Conservation (phyloP, 2,797 vertebrate species). For the Channa striata region DNA sequence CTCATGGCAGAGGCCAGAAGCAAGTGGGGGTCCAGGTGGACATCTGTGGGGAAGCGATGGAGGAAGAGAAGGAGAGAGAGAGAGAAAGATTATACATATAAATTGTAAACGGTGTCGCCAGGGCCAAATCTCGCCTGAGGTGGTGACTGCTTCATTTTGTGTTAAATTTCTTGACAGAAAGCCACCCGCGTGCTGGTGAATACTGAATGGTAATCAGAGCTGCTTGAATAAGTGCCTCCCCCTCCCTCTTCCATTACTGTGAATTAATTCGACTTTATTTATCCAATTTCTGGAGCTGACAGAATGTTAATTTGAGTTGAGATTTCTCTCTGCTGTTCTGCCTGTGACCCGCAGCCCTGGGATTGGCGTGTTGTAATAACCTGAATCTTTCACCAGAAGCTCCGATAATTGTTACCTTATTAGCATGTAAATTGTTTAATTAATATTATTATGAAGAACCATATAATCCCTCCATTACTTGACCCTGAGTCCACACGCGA, state of each 20-base stretch:
- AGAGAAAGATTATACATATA: constrained; percentile 89
- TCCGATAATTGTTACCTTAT: constrained; percentile 99
- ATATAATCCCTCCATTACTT: constrained; percentile 99
- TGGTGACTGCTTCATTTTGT: constrained; percentile 89
- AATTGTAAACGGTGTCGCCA: constrained; percentile 93
- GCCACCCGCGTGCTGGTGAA: constrained; percentile 92
- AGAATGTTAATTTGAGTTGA: constrained; percentile 99
- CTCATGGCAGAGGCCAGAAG: constrained; percentile 63
- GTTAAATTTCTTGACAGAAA: constrained; percentile 90
- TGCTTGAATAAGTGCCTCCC: constrained; percentile 86
- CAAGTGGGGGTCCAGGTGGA: constrained; percentile 71
- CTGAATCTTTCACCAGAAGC: constrained; percentile 99
- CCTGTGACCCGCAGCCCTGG: constrained; percentile 93
- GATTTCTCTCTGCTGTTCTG: constrained; percentile 92
- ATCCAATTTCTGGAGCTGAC: constrained; percentile 99
- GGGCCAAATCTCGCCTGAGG: constrained; percentile 90
- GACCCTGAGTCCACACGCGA: constrained; percentile 91
- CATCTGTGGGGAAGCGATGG: constrained; percentile 52
- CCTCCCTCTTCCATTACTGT: constrained; percentile 90
- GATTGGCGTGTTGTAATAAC: constrained; percentile 99
- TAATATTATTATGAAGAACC: constrained; percentile 99
- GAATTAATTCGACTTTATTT: constrained; percentile 99
- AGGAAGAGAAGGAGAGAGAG: constrained; percentile 10
- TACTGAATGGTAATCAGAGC: constrained; percentile 95
- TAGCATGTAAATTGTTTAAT: constrained; percentile 99